phyloP scores from a whole-genome alignment of 2,113 vertebrate genomes.

The Passer domesticus region DNA sequence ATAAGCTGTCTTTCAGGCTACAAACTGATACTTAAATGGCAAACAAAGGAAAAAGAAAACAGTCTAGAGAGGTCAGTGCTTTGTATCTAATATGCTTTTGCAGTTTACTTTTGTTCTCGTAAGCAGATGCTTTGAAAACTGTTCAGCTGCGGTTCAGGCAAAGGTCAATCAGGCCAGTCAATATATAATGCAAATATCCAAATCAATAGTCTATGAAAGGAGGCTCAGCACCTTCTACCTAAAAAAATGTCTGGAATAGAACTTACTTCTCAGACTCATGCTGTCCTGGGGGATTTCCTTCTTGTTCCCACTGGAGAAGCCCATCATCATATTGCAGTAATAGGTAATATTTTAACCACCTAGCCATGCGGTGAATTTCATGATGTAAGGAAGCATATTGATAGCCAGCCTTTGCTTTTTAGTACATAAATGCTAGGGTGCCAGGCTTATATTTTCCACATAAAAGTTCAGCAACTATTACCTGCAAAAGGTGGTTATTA shows the following conservation, averaged over 20 bases:
- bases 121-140: slow-evolving; percentile 29
- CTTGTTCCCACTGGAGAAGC: background rate
- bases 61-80: slow-evolving; percentile 8
- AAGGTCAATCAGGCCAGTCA: background rate
- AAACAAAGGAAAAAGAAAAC: background rate
- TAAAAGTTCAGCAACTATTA: slow-evolving; percentile 66
- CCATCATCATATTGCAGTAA: background rate
- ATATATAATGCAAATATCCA: background rate
- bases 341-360: slow-evolving; percentile 26
- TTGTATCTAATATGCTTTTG: slow-evolving; percentile 20
- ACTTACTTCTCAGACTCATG: background rate
- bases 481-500: slow-evolving; percentile 63
- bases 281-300: background rate
- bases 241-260: background rate
- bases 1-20: background rate
- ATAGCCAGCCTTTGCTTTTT: slow-evolving; percentile 57
- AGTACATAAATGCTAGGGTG: slow-evolving; percentile 48
- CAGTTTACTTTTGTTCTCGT: slow-evolving; percentile 31
- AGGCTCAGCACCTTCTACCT: background rate
- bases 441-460: slow-evolving; percentile 62
- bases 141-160: slow-evolving; percentile 22
- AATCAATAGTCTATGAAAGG: background rate
- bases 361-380: background rate
- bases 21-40: background rate
- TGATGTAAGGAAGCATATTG: slow-evolving; percentile 37